Evolutionary conservation across 2,888 invertebrate genomes (phyloP).

Genomic region (Magallana nippona): DNA sequence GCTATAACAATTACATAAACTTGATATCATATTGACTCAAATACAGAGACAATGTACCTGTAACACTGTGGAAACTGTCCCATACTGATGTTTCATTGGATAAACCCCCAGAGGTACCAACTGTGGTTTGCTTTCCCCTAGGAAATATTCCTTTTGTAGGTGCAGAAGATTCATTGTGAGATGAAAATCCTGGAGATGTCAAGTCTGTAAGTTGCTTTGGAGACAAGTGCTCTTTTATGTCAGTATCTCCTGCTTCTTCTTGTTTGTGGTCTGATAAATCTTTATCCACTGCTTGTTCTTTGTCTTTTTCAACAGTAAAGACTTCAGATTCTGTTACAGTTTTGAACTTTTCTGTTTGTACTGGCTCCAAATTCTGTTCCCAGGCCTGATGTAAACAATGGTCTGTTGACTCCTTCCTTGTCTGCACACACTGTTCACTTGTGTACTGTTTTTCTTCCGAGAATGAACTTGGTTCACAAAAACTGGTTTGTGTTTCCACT

Average conservation of each 20-base stretch:
- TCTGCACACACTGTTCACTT: background rate
- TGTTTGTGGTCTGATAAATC: background rate
- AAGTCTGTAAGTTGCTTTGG: background rate
- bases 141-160: constrained; percentile 19
- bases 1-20: no score
- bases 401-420: background rate
- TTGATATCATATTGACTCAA: background rate
- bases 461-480: background rate
- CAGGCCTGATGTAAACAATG: background rate
- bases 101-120: constrained; percentile 31
- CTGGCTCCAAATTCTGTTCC: background rate
- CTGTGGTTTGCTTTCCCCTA: background rate
- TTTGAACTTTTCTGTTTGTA: background rate
- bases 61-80: constrained; percentile 58
- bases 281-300: background rate
- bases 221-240: background rate
- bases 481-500: constrained; percentile 45
- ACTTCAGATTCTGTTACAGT: background rate
- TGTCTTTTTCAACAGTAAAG: background rate
- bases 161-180: no score
- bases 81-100: constrained; percentile 66
- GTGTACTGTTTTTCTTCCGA: background rate
- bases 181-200: no score
- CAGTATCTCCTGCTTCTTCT: background rate
- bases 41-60: constrained; percentile 16